Evolutionary conservation across 2,113 vertebrate species (phyloP).

Genomic region (Forbesichthys agassizii): DNA sequence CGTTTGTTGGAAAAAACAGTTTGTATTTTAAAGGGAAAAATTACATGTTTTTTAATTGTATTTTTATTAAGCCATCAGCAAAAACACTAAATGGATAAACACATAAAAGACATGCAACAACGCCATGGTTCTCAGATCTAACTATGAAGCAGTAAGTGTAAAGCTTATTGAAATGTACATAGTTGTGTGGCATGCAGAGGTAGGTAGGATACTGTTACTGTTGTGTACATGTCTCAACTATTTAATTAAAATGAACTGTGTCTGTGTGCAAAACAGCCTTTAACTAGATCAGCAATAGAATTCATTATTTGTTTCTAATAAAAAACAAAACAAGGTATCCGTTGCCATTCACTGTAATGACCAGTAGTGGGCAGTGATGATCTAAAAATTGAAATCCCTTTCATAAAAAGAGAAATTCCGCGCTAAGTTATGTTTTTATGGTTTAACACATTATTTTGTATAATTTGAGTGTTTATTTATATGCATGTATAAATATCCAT

Average conservation of each 20-base stretch:
- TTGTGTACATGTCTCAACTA: slow-evolving; percentile 33
- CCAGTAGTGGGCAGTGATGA: slow-evolving; percentile 48
- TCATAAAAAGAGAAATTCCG: too few species aligned
- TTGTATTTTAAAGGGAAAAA: slow-evolving; percentile 11
- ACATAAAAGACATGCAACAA: not conserved
- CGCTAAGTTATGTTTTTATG: slow-evolving; percentile 16
- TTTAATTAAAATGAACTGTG: slow-evolving; percentile 12
- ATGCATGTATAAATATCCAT: too few species aligned
- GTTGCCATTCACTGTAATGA: not conserved
- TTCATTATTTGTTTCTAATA: slow-evolving; percentile 9
- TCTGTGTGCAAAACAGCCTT: slow-evolving; percentile 24
- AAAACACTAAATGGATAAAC: not conserved
- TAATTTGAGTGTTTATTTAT: too few species aligned
- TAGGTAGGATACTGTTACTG: slow-evolving; percentile 28
- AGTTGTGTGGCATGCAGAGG: slow-evolving; percentile 34
- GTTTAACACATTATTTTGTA: too few species aligned
- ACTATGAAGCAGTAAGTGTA: slow-evolving; percentile 16
- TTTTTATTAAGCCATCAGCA: slow-evolving; percentile 5
- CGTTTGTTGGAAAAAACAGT: slow-evolving; percentile 12
- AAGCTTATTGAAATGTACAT: slow-evolving; percentile 5
- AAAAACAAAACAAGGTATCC: not conserved
- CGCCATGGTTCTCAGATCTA: slow-evolving; percentile 9
- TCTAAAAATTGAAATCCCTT: not conserved
- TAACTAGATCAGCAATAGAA: not conserved
- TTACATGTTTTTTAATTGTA: not conserved